Percentiles rank a stretch among this genome's conserved stretches.
These are phyloP conservation scores for Sesamia inferens DNA, from an alignment of 2,888 invertebrate species.

Conservation along the genomic window DNA sequence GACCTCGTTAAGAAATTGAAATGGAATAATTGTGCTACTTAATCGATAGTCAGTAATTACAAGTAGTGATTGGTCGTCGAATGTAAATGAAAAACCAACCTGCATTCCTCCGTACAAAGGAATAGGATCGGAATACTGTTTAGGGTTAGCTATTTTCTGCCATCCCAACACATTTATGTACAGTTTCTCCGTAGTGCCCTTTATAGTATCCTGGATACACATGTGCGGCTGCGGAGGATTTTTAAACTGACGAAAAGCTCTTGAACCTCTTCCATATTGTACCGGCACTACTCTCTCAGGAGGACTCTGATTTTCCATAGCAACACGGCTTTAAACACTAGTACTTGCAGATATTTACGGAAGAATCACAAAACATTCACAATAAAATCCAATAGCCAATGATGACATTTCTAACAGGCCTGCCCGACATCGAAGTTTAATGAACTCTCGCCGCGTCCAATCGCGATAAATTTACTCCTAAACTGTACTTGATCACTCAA, in stretches of 20 bases:
- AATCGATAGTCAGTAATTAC: slow-evolving; percentile 5
- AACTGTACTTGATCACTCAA: slow-evolving; percentile 69
- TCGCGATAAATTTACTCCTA: slow-evolving; percentile 62
- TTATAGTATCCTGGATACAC: slow-evolving; percentile 92
- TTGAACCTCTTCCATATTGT: slow-evolving; percentile 90
- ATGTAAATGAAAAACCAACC: slow-evolving; percentile 75
- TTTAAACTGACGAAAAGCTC: slow-evolving; percentile 92
- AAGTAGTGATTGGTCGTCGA: slow-evolving; percentile 7
- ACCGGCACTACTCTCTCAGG: slow-evolving; percentile 86
- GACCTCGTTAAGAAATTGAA: slow-evolving; percentile 30
- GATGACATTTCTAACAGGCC: slow-evolving; percentile 78
- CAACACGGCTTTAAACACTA: slow-evolving; percentile 64
- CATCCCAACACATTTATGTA: slow-evolving; percentile 93
- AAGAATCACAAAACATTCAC: slow-evolving; percentile 74
- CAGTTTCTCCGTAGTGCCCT: slow-evolving; percentile 89
- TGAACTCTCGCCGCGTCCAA: slow-evolving; percentile 80
- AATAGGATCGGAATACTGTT: slow-evolving; percentile 91
- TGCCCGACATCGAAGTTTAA: slow-evolving; percentile 82
- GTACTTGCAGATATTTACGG: slow-evolving; percentile 65
- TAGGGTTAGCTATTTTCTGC: slow-evolving; percentile 93
- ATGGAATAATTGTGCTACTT: slow-evolving; percentile 26
- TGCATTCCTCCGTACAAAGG: slow-evolving; percentile 94
- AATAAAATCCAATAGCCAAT: slow-evolving; percentile 76
- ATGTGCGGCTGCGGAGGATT: slow-evolving; percentile 94
- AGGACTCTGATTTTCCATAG: slow-evolving; percentile 85